phyloP scores from a whole-genome alignment of 2,888 invertebrate genomes.

The Apotomis capreana region DNA sequence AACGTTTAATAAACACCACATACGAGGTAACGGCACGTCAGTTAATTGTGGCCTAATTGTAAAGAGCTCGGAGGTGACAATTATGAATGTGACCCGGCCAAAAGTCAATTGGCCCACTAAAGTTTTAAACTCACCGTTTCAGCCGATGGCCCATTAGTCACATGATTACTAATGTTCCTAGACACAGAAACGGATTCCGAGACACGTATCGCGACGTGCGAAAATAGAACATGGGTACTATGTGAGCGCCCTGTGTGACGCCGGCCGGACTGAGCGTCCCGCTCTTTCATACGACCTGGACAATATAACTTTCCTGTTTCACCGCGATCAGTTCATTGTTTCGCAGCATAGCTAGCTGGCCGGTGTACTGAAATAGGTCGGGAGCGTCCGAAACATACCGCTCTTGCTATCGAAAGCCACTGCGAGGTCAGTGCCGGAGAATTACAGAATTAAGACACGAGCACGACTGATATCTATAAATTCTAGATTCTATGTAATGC shows the following conservation, averaged over 20 bases:
- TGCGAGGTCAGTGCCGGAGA: conserved; percentile 79
- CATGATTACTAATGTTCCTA: conserved; percentile 80
- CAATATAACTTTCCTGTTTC: conserved; percentile 72
- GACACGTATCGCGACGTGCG: conserved; percentile 81
- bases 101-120: conserved; percentile 44
- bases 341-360: conserved; percentile 74
- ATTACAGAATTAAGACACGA: conserved; percentile 56
- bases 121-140: conserved; percentile 49
- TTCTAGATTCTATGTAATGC: conserved; percentile 2
- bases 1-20: conserved; percentile 59
- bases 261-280: conserved; percentile 66
- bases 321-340: conserved; percentile 79
- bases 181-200: conserved; percentile 82
- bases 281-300: conserved; percentile 64
- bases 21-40: conserved; percentile 54
- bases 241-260: conserved; percentile 78
- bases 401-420: conserved; percentile 76
- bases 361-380: conserved; percentile 81
- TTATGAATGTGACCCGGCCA: conserved; percentile 45
- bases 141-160: conserved; percentile 74
- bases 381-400: conserved; percentile 78
- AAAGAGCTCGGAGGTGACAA: conserved; percentile 42
- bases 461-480: conserved; percentile 36
- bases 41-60: conserved; percentile 52
- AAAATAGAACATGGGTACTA: conserved; percentile 81